Conservation (phyloP, 2,113 vertebrate genomes). For the Rhizomys pruinosus region DNA sequence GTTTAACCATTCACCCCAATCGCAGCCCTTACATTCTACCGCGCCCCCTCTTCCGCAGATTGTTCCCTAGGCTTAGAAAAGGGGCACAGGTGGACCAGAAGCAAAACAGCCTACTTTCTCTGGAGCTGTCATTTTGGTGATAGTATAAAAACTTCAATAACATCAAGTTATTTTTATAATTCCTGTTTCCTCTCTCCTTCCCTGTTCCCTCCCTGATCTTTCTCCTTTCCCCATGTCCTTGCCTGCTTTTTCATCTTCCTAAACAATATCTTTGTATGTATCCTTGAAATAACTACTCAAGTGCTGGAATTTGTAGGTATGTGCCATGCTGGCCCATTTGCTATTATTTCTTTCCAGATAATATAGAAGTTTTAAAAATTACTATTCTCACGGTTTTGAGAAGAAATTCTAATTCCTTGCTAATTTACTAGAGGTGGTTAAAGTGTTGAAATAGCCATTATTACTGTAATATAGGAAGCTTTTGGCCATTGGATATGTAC, state of each 20-base stretch:
- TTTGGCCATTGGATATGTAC: background rate
- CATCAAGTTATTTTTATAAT: background rate
- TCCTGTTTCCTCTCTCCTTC: background rate
- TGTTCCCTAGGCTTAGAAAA: too few relatives aligned
- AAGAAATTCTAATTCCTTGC: conserved; percentile 51
- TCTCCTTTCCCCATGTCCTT: background rate
- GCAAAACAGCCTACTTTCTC: too few relatives aligned
- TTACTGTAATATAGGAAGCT: conserved; percentile 17
- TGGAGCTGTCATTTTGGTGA: too few relatives aligned
- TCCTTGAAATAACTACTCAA: background rate
- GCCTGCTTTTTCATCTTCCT: background rate
- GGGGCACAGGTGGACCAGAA: too few relatives aligned
- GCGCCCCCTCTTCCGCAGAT: too few relatives aligned
- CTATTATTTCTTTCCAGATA: conserved; percentile 48
- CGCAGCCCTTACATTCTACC: too few relatives aligned
- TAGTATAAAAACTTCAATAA: background rate
- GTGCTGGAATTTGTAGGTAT: background rate
- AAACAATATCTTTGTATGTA: background rate
- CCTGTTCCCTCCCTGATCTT: background rate
- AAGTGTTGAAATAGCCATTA: conserved; percentile 38
- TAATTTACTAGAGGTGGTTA: conserved; percentile 34
- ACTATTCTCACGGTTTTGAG: conserved; percentile 17
- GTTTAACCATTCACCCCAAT: too few relatives aligned
- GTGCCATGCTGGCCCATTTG: background rate
- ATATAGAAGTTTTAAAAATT: background rate